Base-by-base conservation (phyloP, 2,113 vertebrate genomes). In the Gymnogyps californianus region DNA sequence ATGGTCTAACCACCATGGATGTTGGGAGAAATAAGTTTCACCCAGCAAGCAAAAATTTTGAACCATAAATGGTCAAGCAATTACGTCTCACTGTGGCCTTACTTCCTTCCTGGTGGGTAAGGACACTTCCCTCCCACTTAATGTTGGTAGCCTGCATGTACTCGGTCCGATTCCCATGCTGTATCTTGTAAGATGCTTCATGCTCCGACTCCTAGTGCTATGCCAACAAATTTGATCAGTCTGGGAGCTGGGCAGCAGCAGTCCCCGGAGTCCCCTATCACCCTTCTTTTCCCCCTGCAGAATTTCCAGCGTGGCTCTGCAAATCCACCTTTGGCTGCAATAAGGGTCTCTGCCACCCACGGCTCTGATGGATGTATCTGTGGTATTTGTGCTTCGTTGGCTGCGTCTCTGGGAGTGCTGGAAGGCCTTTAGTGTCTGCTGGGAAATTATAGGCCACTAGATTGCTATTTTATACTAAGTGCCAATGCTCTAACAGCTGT, bases 171-270 rank as follows among this genome's bases (percentile, higher is more conserved):
- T 25, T 77, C 16, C 29, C 10, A 4, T 13, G 16, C 12, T 59
- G 24, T 4, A n/a, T 61, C 31, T 42, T 19, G 3, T 11, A 32
- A 72, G 55, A 11, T 18, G 9, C 24, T 26, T 69, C 44, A 18
- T 4, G 4, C 18, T 38, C 14, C 1, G 0, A 1, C 6, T 69
- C 58, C 32, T 20, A 9, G 0, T 6, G 22, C 14, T 32, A 17
- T 8, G 3, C 10, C 55, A 49, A 4, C 51, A 22, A 6, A 26
- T 11, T 6, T 5, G 5, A 49, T 20, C 31, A 16, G 11, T 71
- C 0, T 34, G 34, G 19, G 31, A 83, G 15, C 28, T 22, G 51
- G 21, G 16, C 36, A 74, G 49, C 25, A 11, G 8, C 6, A 42
- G 16, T 44, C 25, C 21, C 19, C 22, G 21, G 51, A 42, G 21